These are phyloP conservation scores for Graptemys geographica DNA, from an alignment of 2,797 vertebrate species.

Conservation along the genomic window DNA sequence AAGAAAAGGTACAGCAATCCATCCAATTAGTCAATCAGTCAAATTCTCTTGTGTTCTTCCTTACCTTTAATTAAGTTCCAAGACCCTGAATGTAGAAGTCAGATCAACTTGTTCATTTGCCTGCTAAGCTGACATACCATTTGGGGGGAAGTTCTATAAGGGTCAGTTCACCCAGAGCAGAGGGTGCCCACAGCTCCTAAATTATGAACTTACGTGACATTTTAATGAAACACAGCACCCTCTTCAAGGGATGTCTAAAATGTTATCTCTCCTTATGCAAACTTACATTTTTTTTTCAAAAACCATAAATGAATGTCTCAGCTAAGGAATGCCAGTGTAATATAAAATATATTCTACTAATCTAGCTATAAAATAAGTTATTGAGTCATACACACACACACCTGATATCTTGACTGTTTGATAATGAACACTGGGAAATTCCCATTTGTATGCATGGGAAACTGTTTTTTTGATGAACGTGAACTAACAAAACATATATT, in stretches of 20 bases:
- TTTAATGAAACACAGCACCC: background rate
- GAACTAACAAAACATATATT: background rate
- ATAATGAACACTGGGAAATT: background rate
- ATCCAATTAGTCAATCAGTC: background rate
- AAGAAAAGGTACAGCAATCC: background rate
- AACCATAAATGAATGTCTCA: background rate
- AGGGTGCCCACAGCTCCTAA: background rate
- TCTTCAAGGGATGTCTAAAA: constrained; percentile 4
- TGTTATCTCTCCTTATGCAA: background rate
- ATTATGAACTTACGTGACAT: background rate
- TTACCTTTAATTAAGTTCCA: constrained; percentile 15
- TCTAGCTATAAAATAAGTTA: background rate
- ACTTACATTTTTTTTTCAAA: background rate
- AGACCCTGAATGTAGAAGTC: background rate
- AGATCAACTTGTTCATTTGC: background rate
- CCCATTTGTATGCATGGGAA: background rate
- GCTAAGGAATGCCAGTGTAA: background rate
- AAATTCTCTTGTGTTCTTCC: constrained; percentile 33
- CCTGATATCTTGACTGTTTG: background rate
- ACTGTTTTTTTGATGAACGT: background rate
- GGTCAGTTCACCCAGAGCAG: background rate
- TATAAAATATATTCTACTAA: background rate
- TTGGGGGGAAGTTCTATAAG: background rate
- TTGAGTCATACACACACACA: background rate
- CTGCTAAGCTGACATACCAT: background rate